Percentiles rank a stretch among this genome's conserved stretches.
phyloP scores from a whole-genome alignment of 2,113 vertebrate species.

The Phylloscopus trochiloides region DNA sequence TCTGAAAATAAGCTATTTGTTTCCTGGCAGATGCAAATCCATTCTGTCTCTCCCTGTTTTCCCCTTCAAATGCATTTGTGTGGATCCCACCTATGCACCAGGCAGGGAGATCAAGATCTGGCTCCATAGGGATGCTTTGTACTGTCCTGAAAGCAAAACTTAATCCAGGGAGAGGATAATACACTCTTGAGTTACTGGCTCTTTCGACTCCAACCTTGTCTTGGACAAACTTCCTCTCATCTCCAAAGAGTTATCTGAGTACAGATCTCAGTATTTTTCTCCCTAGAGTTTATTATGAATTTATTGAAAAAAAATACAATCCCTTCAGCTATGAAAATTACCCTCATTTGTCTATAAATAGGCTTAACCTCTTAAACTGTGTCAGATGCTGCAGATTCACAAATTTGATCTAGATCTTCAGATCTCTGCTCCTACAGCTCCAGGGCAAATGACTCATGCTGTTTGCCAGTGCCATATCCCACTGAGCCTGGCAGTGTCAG shows the following conservation, averaged over 20 bases:
- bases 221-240: not conserved
- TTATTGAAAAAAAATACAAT: not conserved
- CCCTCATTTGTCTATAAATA: slow-evolving; percentile 50
- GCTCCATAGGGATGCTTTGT: not conserved
- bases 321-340: slow-evolving; percentile 44
- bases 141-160: not conserved
- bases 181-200: not conserved
- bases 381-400: slow-evolving; percentile 52
- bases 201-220: not conserved
- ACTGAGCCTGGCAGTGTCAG: not conserved
- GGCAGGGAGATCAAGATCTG: not conserved
- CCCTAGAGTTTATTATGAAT: slow-evolving; percentile 14
- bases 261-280: not conserved
- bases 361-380: slow-evolving; percentile 57
- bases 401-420: slow-evolving; percentile 23
- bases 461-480: not conserved
- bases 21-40: rapidly evolving
- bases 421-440: slow-evolving; percentile 14
- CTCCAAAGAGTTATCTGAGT: not conserved
- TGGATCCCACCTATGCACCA: rapidly evolving
- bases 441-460: slow-evolving; percentile 1
- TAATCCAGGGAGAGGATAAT: not conserved
- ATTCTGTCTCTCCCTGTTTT: not conserved
- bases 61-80: not conserved
- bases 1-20: not conserved